Evolutionary conservation across 1,140 invertebrate genomes (phyloP), one percentile per base, ranked within the genome.

Genomic region (Hycleus phaleratus): DNA sequence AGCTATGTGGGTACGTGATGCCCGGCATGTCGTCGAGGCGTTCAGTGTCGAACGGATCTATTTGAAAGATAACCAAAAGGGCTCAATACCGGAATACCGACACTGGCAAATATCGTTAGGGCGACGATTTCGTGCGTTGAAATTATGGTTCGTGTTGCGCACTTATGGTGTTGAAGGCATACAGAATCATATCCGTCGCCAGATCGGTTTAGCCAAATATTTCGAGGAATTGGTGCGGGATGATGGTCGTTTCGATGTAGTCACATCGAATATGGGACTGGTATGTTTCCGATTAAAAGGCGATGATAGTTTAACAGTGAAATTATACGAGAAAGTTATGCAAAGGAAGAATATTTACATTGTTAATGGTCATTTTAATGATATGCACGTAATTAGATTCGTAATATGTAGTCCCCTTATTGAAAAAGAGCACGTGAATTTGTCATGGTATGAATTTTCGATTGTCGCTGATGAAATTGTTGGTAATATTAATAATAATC

Each of bases 41-140:
- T 97, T 98, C 72, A 91, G 87, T 70, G 90, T 98, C 0, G 92
- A 98, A 65, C 84, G 95, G 56, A 84, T 97, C 26, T 98, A 98
- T 68, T 73, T 96, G 53, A 81, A 84, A 63, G 84, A 90, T 67
- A 71, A 85, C 70, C 80, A 83, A 64, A 73, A 82, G 67, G 83
- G 82, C 40, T 76, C 82, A 47, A 84, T 88, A 5, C 92, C 92
- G 0, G 93, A 97, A 70, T 96, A 92, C 66, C 72, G 96, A 81
- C 90, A 98, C 69, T 96, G 95, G 92, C 93, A 97, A 76, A 93
- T 98, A 64, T 83, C 93, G 4, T 74, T 98, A 32, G 95, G 95
- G 4, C 79, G 95, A 48, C 78, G 93, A 65, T 98, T 98, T 71
- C 82, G 95, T 26, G 85, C 96, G 0, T 74, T 98, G 6, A 98